Percentiles rank a stretch among this genome's conserved stretches.
Evolutionary conservation across 2,888 invertebrate genomes (phyloP).

Genomic region (Hedychridium roseum): DNA sequence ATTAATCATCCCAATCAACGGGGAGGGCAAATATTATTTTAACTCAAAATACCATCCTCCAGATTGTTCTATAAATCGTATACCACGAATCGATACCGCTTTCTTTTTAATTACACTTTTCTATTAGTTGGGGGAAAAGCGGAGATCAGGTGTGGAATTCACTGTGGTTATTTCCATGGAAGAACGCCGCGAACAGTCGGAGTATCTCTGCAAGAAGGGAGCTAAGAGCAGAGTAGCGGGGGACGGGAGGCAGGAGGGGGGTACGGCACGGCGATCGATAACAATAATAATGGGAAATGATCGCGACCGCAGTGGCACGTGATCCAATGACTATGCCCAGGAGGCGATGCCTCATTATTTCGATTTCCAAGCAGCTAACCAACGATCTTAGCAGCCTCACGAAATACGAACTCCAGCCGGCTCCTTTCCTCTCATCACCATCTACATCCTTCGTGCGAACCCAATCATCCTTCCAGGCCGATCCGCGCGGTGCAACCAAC

Average conservation of each 20-base stretch:
- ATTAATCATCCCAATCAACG: slow-evolving; percentile 21
- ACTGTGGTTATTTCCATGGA: slow-evolving; percentile 36
- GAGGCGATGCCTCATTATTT: slow-evolving; percentile 57
- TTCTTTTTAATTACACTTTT: too few species aligned
- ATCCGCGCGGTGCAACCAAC: slow-evolving; percentile 35
- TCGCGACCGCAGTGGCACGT: slow-evolving; percentile 61
- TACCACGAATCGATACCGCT: too few species aligned
- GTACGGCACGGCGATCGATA: slow-evolving; percentile 49
- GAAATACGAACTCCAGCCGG: slow-evolving; percentile 38
- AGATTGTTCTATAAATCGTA: too few species aligned
- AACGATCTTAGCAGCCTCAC: slow-evolving; percentile 51
- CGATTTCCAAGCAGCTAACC: slow-evolving; percentile 57
- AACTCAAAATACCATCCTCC: too few species aligned
- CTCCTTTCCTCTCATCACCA: slow-evolving; percentile 29
- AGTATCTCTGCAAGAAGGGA: slow-evolving; percentile 32
- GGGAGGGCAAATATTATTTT: too few species aligned
- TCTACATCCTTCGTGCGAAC: slow-evolving; percentile 45
- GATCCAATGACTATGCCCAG: slow-evolving; percentile 60
- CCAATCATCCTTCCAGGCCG: slow-evolving; percentile 43
- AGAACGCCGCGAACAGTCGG: slow-evolving; percentile 40
- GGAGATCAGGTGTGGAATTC: slow-evolving; percentile 43
- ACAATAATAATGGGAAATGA: slow-evolving; percentile 59
- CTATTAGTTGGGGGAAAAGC: too few species aligned
- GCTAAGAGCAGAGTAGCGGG: background rate
- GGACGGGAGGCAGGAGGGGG: slow-evolving; percentile 19